Evolutionary conservation across 2,797 vertebrate genomes (phyloP).

Genomic region (Danio tinwini): DNA sequence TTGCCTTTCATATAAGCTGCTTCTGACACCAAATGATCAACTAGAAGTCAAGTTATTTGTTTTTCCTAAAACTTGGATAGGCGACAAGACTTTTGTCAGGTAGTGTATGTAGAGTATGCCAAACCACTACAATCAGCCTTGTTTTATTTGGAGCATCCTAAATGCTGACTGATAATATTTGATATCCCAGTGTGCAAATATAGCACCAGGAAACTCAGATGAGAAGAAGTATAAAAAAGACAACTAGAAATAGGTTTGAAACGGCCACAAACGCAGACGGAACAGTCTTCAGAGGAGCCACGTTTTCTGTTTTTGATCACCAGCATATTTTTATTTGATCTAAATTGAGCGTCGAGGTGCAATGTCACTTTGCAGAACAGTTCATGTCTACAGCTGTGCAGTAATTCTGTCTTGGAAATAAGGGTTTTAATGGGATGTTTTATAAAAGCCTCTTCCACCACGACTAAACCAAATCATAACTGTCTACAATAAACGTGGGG

Average conservation of each 20-base stretch:
- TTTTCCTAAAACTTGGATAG: too few species aligned
- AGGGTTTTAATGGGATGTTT: constrained; percentile 29
- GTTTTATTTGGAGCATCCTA: not conserved
- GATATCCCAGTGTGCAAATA: constrained; percentile 18
- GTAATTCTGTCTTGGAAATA: constrained; percentile 8
- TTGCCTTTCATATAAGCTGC: too few species aligned
- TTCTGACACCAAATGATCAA: too few species aligned
- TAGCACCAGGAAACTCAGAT: constrained; percentile 26
- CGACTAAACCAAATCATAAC: constrained; percentile 25
- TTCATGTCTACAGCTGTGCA: constrained; percentile 30
- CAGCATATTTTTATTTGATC: constrained; percentile 22
- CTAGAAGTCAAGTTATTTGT: too few species aligned
- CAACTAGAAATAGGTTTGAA: constrained; percentile 18
- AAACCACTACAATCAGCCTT: not conserved
- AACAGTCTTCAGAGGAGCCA: constrained; percentile 11
- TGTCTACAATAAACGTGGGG: constrained; percentile 13
- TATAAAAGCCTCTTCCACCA: constrained; percentile 24
- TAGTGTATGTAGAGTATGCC: not conserved
- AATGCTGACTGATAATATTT: constrained; percentile 7
- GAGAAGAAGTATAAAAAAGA: constrained; percentile 21
- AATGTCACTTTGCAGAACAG: constrained; percentile 12
- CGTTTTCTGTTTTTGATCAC: constrained; percentile 26
- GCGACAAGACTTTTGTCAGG: too few species aligned
- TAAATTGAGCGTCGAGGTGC: constrained; percentile 24
- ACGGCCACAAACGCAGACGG: constrained; percentile 7